Evolutionary conservation across 2,113 vertebrate species (phyloP), one percentile per base, ranked within the genome.

Genomic region (Epinephelus fuscoguttatus): DNA sequence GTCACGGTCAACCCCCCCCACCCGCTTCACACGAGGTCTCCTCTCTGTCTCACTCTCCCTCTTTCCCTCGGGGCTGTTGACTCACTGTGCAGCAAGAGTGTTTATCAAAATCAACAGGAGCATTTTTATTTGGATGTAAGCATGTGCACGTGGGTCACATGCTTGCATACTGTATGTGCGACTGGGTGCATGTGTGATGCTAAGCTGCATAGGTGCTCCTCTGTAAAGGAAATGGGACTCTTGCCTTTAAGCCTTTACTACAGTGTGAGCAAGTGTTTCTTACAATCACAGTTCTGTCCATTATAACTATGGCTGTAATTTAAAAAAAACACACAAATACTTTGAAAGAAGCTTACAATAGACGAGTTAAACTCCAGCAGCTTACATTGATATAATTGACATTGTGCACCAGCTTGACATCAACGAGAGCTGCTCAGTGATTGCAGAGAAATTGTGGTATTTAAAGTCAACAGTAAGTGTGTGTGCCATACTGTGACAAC

Each of bases 41-140:
- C 74, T 75, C 33, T 72, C 66, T 82, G 49, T 73, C 75, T 80
- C 40, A 6, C 64, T 57, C 47, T 72, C 56, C 11, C 27, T 77
- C 68, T 70, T 40, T 55, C 17, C 64, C 84, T 81, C 2, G 40
- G 77, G 88, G 81, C 52, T 80, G 72, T 89, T 82, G 78, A 87
- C 64, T 82, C 73, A 60, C 70, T 88, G 59, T 80, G 66, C 63
- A 83, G 17, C 50, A 30, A 47, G 42, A 78, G 57, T n/a, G 56
- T 80, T 81, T 77, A 49, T 81, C 23, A 4, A 59, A 84, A 81
- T 85, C 75, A 82, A 81, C 80, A 87, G 18, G 37, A 69, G 53
- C 56, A n/a, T 62, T 73, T 62, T 53, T 74, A 40, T 76, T 53
- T 70, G 49, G 49, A 14, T 73, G 17, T 60, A 59, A 33, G 62